Evolutionary conservation across 30 jellyfish, hydroid and myxozoan genomes (phyloP), one percentile per base, ranked within the genome.

Genomic region (Cassiopea xamachana): DNA sequence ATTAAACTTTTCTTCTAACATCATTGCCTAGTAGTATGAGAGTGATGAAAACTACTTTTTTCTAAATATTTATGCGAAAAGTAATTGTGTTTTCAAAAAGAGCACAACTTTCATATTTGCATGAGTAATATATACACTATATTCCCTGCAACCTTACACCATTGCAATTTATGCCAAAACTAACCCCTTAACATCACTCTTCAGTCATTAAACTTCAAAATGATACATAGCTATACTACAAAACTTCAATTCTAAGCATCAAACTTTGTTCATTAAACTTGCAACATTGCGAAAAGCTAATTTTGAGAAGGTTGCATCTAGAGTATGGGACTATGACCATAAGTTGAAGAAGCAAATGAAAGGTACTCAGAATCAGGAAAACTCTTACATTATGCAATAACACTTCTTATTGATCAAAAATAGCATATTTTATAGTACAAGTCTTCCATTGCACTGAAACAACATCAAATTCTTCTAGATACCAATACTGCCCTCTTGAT

Each of bases 41-140:
- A 64, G 74, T 64, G 74, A 64, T 64, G 74, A 64, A 64, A 64
- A 64, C 74, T 64, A 64, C 43, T 64, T 64, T 64, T 64, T 64
- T 64, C 74, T 64, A 5, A 64, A 9, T 64, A 64, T 14, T 64
- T 14, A 2, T 9, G 2, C 19, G 8, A 5, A 2, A 9, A 2
- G 15, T 64, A 13, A 7, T 5, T 2, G 43, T 5, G 2, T 64
- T 64, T 64, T 64, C 5, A 27, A 17, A 64, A 17, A 17, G 15
- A 2, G 74, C 43, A 13, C 74, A 64, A 64, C 15, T 64, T 64
- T 64, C 74, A 64, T 4, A 4, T 5, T 9, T 9, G 74, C 27
- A 2, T 14, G 15, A 16, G 15, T 5, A 64, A 64, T 0, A 5
- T 64, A 5, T 64, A 9, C 74, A 64, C 43, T 13, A 64, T 64